Base-by-base conservation (phyloP, 2,113 vertebrate genomes). In the Hydrochoerus hydrochaeris region DNA sequence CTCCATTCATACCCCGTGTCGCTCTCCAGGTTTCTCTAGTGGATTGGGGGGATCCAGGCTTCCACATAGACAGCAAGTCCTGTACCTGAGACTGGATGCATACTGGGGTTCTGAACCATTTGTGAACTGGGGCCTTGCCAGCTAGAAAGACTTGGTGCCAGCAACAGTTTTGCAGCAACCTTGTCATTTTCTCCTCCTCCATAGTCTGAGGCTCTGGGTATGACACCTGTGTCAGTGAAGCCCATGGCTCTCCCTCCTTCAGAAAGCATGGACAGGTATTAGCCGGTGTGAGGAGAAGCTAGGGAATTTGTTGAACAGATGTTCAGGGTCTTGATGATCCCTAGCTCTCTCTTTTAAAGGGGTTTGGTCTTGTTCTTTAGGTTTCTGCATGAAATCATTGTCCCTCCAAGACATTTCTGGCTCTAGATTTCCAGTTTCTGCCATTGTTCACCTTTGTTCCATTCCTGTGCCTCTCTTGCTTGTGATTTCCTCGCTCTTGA, bases 381-480 rank as follows among this genome's bases (percentile, higher is more conserved):
- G 57, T 46, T 85, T 81, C 30, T 14, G 5, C 63, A 19, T 5
- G 93, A 85, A 30, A 67, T 94, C 46, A 38, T 44, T 35, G 20
- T 71, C 22, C 67, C 38, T 86, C 28, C n/a, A 58, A 63, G 73
- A 41, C 58, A 60, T 60, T 63, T 60, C 62, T 17, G 84, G 62
- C 38, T 41, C 35, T 60, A n/a, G 22, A 41, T 92, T 44, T 92
- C n/a, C 49, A 73, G 0, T 52, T 9, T 91, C 38, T 65, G 32
- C 38, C 87, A 32, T 26, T 24, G 9, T 14, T 57, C 14, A 7
- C 16, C 62, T 89, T 85, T 49, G 41, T 17, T 60, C 46, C 67
- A 77, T 0, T 17, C 30, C 19, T 0, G 49, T 2, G 38, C 24
- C 28, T 35, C 6, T 6, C 5, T 3, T 6, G n/a, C 17, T 63